A percentile compares a stretch with the other conserved stretches of the same genome.
phyloP scores from a whole-genome alignment of 2,888 invertebrate species.

The Apodemia mormo region DNA sequence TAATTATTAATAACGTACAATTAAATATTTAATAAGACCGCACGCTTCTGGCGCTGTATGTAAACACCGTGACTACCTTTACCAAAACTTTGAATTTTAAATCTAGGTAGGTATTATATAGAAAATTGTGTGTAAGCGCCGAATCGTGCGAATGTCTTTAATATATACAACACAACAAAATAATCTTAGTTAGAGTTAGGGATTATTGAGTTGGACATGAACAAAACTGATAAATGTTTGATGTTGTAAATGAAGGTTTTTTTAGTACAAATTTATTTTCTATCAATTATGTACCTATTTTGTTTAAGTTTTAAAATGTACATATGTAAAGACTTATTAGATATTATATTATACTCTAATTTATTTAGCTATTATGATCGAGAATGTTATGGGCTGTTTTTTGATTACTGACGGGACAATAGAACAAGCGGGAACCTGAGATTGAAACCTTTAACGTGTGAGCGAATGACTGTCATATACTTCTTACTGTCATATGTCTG shows the following conservation, averaged over 20 bases:
- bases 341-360: slow-evolving; percentile 75
- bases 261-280: slow-evolving; percentile 78
- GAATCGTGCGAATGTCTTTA: slow-evolving; percentile 49
- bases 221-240: slow-evolving; percentile 57
- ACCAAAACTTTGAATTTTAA: slow-evolving; percentile 13
- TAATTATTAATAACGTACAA: slow-evolving; percentile 74
- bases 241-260: slow-evolving; percentile 58
- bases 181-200: slow-evolving; percentile 76
- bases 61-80: slow-evolving; percentile 12
- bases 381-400: slow-evolving; percentile 60
- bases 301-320: slow-evolving; percentile 72
- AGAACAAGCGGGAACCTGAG: slow-evolving; percentile 19
- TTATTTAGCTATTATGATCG: slow-evolving; percentile 73
- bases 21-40: slow-evolving; percentile 54
- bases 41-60: slow-evolving; percentile 47
- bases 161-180: slow-evolving; percentile 63
- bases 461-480: neutral
- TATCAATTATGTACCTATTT: slow-evolving; percentile 68
- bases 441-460: neutral
- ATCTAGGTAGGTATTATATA: slow-evolving; percentile 22
- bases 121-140: slow-evolving; percentile 36
- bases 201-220: slow-evolving; percentile 60
- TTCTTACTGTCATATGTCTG: neutral
- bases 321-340: slow-evolving; percentile 78
- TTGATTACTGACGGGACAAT: slow-evolving; percentile 53